phyloP scores from a whole-genome alignment of 1,140 invertebrate species.

The Coelopa frigida region DNA sequence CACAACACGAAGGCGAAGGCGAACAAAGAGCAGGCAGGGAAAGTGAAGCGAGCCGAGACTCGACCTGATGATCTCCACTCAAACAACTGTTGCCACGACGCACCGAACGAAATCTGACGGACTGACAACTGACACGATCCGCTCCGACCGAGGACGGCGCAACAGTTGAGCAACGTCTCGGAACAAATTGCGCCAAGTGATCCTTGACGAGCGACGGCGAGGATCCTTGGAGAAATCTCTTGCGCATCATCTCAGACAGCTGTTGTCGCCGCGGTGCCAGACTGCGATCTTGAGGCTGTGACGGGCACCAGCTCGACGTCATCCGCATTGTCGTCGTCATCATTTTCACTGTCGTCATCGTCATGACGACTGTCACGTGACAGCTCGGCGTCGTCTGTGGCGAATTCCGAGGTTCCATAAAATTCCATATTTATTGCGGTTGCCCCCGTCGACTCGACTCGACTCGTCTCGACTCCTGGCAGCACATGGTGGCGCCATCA shows the following conservation, averaged over 20 bases:
- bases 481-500: too few relatives aligned
- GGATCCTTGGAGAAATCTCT: not conserved
- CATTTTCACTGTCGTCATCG: not conserved
- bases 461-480: too few relatives aligned
- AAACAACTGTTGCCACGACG: too few relatives aligned
- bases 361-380: slow-evolving; percentile 7
- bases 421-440: slow-evolving; percentile 7
- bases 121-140: too few relatives aligned
- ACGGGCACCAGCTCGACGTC: not conserved
- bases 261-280: not conserved
- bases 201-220: too few relatives aligned
- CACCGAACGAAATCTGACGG: too few relatives aligned
- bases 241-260: not conserved
- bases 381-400: slow-evolving; percentile 1
- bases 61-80: too few relatives aligned
- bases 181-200: slow-evolving; percentile 9
- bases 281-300: not conserved
- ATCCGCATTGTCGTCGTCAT: not conserved
- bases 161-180: not conserved
- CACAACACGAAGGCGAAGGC: too few relatives aligned
- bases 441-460: too few relatives aligned
- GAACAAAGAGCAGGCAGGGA: too few relatives aligned
- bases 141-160: too few relatives aligned
- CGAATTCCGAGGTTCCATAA: slow-evolving; percentile 11
- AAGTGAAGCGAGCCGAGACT: too few relatives aligned